Percentiles rank a stretch among this genome's conserved stretches.
Conservation (phyloP, 2,113 vertebrate species). For the Xyliphius kryptos region DNA sequence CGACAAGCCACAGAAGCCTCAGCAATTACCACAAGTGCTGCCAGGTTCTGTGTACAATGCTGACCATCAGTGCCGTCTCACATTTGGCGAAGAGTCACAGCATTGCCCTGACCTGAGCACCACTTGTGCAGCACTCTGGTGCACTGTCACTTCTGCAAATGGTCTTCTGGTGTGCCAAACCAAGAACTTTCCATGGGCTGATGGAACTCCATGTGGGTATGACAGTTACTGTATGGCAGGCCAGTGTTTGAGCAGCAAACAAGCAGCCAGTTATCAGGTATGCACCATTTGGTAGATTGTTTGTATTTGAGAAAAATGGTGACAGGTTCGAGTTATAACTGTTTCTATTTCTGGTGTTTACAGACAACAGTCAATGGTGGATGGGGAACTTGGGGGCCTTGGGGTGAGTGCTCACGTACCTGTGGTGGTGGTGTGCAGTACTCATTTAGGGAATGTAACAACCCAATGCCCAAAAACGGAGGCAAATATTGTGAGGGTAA, state of each 20-base stretch:
- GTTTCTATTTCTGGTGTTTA: conserved; percentile 34
- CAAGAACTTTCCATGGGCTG: conserved; percentile 97
- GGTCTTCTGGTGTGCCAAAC: conserved; percentile 92
- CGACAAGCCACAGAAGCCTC: conserved; percentile 85
- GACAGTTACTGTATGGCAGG: conserved; percentile 88
- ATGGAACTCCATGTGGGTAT: conserved; percentile 82
- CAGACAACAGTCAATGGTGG: conserved; percentile 85
- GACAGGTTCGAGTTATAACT: no score
- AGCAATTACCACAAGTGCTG: conserved; percentile 77
- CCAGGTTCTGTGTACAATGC: conserved; percentile 82
- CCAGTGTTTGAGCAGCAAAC: conserved; percentile 80
- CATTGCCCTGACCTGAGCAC: conserved; percentile 84
- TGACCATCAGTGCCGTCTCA: conserved; percentile 87
- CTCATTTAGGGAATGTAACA: conserved; percentile 84
- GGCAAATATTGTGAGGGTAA: conserved; percentile 97
- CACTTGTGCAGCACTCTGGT: conserved; percentile 86
- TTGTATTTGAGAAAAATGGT: no score
- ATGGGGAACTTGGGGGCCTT: conserved; percentile 85
- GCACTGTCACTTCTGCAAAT: conserved; percentile 78
- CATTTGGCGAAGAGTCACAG: conserved; percentile 87
- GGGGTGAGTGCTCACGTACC: conserved; percentile 91
- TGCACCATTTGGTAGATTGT: conserved; percentile 19
- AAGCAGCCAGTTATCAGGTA: conserved; percentile 82
- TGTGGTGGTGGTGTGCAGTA: conserved; percentile 94
- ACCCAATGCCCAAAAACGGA: conserved; percentile 81